Evolutionary conservation across 2,797 vertebrate species (phyloP), one percentile per base, ranked within the genome.

Genomic region (Sebastes goodei): DNA sequence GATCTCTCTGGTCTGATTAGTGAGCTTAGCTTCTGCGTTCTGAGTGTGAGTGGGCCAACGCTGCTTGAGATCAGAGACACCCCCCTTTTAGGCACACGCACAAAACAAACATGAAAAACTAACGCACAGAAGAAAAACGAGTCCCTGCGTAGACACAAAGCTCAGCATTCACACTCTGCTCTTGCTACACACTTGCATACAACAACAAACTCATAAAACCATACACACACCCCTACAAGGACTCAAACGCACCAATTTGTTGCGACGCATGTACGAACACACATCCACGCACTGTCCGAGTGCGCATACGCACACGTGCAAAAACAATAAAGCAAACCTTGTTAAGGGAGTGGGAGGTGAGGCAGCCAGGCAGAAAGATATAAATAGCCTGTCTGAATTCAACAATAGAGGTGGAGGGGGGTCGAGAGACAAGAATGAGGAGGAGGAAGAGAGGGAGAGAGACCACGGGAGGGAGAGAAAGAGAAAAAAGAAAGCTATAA

Each of bases 361-460:
- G 75, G 86, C 88, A 89, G 87, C 83, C 88, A 94, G 76, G 91
- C 82, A 86, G 88, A 88, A 70, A 87, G 92, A 92, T 94, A 95
- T 93, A 94, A 95, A 95, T 93, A 95, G 93, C 87, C 86, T 86
- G 88, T 93, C 93, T 93, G 92, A 94, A 91, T 87, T 86, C 78
- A 89, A 92, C 93, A 92, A 94, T 83, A 91, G 89, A 86, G 85
- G 82, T 80, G 78, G 81, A 60, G 76, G 85, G 77, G 82, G 80
- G 78, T 69, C 52, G 49, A 81, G 57, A 80, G 75, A 82, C 49
- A 74, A 72, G 52, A 74, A 70, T 38, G 46, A 86, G 29, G 72
- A 56, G 74, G 69, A 74, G 65, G 66, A 66, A 68, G 30, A 55
- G 62, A 60, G 61, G 67, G 66, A 42, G 69, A 71, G 32, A 59